A percentile compares a stretch with the other conserved stretches of the same genome.
phyloP scores from a whole-genome alignment of 2,888 invertebrate genomes.

The Acronicta alni region DNA sequence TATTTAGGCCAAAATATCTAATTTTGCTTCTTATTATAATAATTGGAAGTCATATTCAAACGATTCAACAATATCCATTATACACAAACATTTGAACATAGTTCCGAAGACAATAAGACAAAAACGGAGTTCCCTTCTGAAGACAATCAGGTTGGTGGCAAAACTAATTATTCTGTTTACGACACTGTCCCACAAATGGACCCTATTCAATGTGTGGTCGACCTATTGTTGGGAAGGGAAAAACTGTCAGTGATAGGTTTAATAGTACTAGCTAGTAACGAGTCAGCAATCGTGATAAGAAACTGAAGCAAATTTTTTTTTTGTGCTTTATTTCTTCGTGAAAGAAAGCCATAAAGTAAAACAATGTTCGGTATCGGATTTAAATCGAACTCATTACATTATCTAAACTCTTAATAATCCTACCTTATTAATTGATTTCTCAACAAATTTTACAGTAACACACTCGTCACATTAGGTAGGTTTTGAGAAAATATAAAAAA shows the following conservation, averaged over 20 bases:
- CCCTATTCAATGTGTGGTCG: conserved; percentile 51
- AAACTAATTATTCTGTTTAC: conserved; percentile 54
- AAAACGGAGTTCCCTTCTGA: conserved; percentile 43
- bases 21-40: not conserved
- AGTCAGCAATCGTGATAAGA: conserved; percentile 12
- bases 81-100: conserved; percentile 26
- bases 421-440: too few species aligned
- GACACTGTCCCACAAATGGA: conserved; percentile 62
- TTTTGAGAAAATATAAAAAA: too few species aligned
- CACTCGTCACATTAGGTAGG: too few species aligned
- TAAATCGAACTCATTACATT: too few species aligned
- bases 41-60: conserved; percentile 1
- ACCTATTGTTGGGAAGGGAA: conserved; percentile 62
- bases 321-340: too few species aligned
- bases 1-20: too few species aligned
- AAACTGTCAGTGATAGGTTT: conserved; percentile 53
- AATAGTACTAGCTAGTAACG: conserved; percentile 31
- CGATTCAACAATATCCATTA: conserved; percentile 30
- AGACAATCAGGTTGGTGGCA: conserved; percentile 51
- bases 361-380: too few species aligned
- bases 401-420: too few species aligned
- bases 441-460: too few species aligned
- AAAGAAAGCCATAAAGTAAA: too few species aligned
- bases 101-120: conserved; percentile 45
- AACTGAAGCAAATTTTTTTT: conserved; percentile 2